Conservation (phyloP, 2,888 invertebrate genomes). For the Salpingus planirostris region DNA sequence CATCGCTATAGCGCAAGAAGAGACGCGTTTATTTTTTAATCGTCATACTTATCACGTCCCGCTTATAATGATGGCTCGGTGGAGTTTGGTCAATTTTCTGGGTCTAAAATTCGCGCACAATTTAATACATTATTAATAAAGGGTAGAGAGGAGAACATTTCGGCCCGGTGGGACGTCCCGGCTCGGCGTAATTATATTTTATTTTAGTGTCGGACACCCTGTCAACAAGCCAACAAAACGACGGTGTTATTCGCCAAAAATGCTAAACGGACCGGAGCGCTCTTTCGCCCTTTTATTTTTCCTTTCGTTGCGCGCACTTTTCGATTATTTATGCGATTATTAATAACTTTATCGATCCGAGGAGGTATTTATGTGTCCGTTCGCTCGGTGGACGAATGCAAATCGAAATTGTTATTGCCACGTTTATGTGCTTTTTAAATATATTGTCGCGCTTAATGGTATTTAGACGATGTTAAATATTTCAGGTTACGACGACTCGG, state of each 20-base stretch:
- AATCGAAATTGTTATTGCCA: slow-evolving; percentile 13
- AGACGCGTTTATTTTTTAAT: too few species aligned
- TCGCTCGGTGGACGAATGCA: slow-evolving; percentile 15
- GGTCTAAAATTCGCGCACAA: too few species aligned
- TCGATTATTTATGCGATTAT: slow-evolving; percentile 13
- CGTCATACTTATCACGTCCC: too few species aligned
- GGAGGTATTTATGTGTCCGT: slow-evolving; percentile 15
- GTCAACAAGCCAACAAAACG: slow-evolving; percentile 23
- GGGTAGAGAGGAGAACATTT: slow-evolving; percentile 13
- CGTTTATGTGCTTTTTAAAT: slow-evolving; percentile 13
- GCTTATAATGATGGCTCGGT: too few species aligned
- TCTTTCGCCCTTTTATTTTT: too few species aligned
- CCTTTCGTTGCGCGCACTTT: too few species aligned
- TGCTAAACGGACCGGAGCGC: slow-evolving; percentile 17
- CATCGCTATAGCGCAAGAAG: too few species aligned
- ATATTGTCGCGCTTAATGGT: slow-evolving; percentile 11
- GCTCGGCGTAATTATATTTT: slow-evolving; percentile 9
- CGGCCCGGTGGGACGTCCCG: slow-evolving; percentile 16
- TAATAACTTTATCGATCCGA: slow-evolving; percentile 17
- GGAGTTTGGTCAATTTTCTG: too few species aligned
- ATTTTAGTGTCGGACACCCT: slow-evolving; percentile 12
- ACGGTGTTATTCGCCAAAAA: slow-evolving; percentile 21
- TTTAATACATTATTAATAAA: slow-evolving; percentile 8
- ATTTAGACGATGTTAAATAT: slow-evolving; percentile 13
- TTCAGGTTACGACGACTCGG: slow-evolving; percentile 11